phyloP scores from a whole-genome alignment of 53 echinoderm and acorn worm genomes.

The Paelopatides confundens region DNA sequence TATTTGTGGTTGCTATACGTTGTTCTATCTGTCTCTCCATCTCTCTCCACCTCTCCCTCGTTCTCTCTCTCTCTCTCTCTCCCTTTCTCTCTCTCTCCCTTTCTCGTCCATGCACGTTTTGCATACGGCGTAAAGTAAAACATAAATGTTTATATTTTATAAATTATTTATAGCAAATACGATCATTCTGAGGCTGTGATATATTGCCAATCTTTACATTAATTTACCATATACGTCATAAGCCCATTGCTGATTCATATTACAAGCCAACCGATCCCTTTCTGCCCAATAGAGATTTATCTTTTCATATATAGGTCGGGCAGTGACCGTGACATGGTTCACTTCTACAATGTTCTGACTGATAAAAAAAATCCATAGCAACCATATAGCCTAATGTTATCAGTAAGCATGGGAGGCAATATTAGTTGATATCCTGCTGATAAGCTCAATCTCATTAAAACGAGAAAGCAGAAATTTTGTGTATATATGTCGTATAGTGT shows the following conservation, averaged over 20 bases:
- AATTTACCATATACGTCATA: neutral
- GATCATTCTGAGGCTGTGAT: no score
- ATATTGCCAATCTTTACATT: neutral
- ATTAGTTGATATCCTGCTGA: neutral
- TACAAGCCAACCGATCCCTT: neutral
- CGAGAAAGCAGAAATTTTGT: neutral
- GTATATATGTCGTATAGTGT: no score
- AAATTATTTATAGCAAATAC: no score
- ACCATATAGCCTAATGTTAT: neutral
- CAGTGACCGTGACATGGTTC: slow-evolving; percentile 3
- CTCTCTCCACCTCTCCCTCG: no score
- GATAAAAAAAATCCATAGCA: neutral
- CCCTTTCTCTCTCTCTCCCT: no score
- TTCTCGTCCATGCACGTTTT: no score
- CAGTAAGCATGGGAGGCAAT: neutral
- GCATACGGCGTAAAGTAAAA: no score
- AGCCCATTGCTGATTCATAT: neutral
- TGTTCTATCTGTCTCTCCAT: no score
- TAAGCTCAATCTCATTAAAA: neutral
- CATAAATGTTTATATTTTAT: no score
- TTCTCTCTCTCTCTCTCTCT: no score
- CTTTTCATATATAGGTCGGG: neutral
- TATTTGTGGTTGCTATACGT: no score
- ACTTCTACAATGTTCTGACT: neutral
- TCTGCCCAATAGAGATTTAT: neutral